Conservation (phyloP, 2,797 vertebrate species). For the Lophotriccus pileatus region DNA sequence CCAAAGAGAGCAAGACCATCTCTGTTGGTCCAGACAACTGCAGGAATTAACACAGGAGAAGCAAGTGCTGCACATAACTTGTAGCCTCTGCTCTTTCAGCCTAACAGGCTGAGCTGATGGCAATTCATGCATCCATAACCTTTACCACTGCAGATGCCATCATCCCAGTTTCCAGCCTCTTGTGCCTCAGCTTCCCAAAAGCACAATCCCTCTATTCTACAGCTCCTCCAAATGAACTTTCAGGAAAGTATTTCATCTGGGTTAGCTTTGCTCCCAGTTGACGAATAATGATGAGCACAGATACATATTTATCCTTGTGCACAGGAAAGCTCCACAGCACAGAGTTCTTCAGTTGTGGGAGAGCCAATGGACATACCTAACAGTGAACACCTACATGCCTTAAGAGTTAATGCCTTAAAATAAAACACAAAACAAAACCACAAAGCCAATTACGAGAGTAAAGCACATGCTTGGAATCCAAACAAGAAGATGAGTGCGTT, state of each 20-base stretch:
- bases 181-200: background rate
- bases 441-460: background rate
- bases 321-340: background rate
- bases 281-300: background rate
- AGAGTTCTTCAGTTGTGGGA: background rate
- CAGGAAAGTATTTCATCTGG: background rate
- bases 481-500: background rate
- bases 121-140: background rate
- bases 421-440: background rate
- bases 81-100: background rate
- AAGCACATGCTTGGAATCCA: background rate
- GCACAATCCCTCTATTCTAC: accelerated
- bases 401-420: background rate
- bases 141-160: background rate
- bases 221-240: background rate
- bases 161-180: background rate
- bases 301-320: accelerated
- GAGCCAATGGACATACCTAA: background rate
- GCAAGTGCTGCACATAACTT: background rate
- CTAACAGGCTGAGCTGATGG: background rate
- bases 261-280: background rate
- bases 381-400: background rate
- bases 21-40: background rate
- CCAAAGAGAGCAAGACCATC: background rate
- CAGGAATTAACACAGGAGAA: background rate